These are phyloP conservation scores for Buathra laborator DNA, from an alignment of 2,888 invertebrate species.

Conservation along the genomic window DNA sequence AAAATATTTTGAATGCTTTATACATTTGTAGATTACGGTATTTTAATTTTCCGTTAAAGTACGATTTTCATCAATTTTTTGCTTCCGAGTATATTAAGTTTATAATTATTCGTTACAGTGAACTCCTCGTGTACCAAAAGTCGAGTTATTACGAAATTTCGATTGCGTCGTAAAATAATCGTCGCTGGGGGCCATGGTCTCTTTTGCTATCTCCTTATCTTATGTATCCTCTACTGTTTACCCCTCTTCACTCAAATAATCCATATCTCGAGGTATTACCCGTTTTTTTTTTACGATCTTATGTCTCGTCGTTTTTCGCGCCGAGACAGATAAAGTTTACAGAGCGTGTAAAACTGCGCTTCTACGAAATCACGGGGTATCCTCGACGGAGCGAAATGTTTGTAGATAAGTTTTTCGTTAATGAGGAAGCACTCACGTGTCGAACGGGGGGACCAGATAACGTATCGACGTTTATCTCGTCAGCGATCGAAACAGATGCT, in stretches of 20 bases:
- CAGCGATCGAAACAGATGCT: not conserved
- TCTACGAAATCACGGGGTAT: not conserved
- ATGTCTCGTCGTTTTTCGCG: not conserved
- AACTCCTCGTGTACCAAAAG: not conserved
- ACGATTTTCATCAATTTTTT: too few relatives aligned
- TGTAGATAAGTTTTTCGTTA: conserved; percentile 3
- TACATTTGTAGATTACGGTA: too few relatives aligned
- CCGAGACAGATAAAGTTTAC: not conserved
- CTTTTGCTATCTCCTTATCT: conserved; percentile 8
- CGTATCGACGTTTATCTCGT: not conserved
- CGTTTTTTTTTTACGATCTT: not conserved
- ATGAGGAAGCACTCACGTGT: conserved; percentile 40
- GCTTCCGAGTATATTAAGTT: too few relatives aligned
- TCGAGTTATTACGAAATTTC: not conserved
- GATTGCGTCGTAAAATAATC: conserved; percentile 18
- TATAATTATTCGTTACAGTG: not conserved
- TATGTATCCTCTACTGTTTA: too few relatives aligned
- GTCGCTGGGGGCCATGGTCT: conserved; percentile 69
- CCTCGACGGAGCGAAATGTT: conserved; percentile 3
- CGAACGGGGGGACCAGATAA: not conserved
- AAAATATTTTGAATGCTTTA: too few relatives aligned
- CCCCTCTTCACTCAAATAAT: not conserved
- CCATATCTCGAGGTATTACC: conserved; percentile 14
- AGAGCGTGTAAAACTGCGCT: not conserved
- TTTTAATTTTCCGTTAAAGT: too few relatives aligned